Base-by-base conservation (phyloP, 1,140 invertebrate species). In the Atta colombica region DNA sequence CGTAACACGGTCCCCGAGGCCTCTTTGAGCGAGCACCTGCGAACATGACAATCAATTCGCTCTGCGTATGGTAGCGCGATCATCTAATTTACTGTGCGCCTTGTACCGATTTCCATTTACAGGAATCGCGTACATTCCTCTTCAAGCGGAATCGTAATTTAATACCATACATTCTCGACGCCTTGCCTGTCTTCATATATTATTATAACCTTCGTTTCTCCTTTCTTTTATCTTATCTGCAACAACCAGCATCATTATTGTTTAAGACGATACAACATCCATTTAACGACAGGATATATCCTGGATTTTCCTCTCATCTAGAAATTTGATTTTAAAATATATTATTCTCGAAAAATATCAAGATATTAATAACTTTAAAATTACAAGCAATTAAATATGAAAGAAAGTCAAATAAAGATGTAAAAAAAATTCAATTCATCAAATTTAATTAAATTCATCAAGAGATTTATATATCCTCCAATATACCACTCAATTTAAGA, bases 41-140 rank as follows among this genome's bases (percentile, higher is more conserved):
- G 75, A 81, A 77, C 53, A 49, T 58, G 87, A 66, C 75, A 85
- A 80, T 81, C 81, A 72, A 87, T 89, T 84, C 87, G 58, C 82
- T 85, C 77, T 58, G 58, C 84, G 49, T 86, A 89, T 75, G 75
- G 53, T 88, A 77, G 65, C 58, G 55, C 71, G 51, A 65, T 68
- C 68, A 18, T 82, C 72, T 75, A 87, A 75, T 89, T 81, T 53
- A 69, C 66, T 28, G 25, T 60, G 28, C 77, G 72, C 89, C 89
- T 91, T 91, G 90, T 88, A 90, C 87, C 87, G 82, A 91, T 91
- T 91, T 91, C 90, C 90, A 91, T 89, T 90, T 89, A 87, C 82
- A 89, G 88, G 88, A 89, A 89, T 89, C 77, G 85, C 88, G 28
- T 35, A 31, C 72, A 63, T 51, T 45, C 69, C 68, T 21, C 35